These are phyloP conservation scores for Siniperca undulata DNA, from an alignment of 2,797 vertebrate species.

Conservation along the genomic window DNA sequence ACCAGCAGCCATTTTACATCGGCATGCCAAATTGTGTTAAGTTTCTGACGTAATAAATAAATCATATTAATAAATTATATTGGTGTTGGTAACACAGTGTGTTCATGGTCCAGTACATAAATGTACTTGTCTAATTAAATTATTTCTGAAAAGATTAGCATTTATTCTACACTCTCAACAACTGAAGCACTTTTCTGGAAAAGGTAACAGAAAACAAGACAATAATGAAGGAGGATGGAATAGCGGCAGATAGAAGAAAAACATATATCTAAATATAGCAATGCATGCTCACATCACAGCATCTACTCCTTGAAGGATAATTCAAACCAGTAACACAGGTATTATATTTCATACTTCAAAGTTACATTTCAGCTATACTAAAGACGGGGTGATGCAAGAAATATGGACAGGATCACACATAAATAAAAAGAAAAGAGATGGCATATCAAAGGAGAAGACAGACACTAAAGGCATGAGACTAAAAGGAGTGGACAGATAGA, in stretches of 20 bases:
- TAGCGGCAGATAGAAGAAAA: conserved; percentile 58
- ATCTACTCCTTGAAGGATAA: conserved; percentile 56
- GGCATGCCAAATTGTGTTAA: conserved; percentile 46
- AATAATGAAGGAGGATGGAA: conserved; percentile 49
- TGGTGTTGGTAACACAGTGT: conserved; percentile 26
- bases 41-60: conserved; percentile 51
- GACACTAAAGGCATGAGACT: conserved; percentile 38
- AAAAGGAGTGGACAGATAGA: conserved; percentile 41
- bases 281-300: conserved; percentile 76
- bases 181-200: conserved; percentile 72
- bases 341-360: conserved; percentile 55
- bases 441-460: conserved; percentile 60
- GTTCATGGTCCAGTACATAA: conserved; percentile 14
- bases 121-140: conserved; percentile 30
- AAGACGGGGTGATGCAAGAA: conserved; percentile 63
- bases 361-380: conserved; percentile 58
- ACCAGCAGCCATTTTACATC: conserved; percentile 55
- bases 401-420: conserved; percentile 64
- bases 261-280: conserved; percentile 62
- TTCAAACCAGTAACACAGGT: conserved; percentile 67
- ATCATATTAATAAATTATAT: conserved; percentile 32
- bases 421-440: conserved; percentile 50
- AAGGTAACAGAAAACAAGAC: conserved; percentile 59
- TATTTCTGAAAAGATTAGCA: conserved; percentile 11
- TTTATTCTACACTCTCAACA: conserved; percentile 48